phyloP scores from a whole-genome alignment of 2,113 vertebrate species.

The Lagopus muta region DNA sequence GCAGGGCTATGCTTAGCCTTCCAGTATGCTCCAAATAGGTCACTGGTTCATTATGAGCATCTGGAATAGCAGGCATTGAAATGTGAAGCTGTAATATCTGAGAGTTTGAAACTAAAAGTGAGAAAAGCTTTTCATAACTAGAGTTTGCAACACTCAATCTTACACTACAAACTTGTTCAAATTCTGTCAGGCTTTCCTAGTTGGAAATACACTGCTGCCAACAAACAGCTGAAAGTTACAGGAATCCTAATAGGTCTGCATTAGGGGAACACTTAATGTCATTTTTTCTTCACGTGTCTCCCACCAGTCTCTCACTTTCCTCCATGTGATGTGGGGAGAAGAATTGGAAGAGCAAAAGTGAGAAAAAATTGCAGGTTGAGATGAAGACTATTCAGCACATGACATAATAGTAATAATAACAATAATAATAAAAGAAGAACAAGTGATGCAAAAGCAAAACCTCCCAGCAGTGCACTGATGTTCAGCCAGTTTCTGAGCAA shows the following conservation, averaged over 20 bases:
- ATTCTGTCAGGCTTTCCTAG: background rate
- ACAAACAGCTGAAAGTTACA: background rate
- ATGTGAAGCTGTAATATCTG: background rate
- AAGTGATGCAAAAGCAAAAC: background rate
- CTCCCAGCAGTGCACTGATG: conserved; percentile 2
- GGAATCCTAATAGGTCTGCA: background rate
- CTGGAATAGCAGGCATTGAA: background rate
- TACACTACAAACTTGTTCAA: background rate
- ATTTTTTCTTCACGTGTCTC: background rate
- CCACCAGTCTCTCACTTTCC: accelerated
- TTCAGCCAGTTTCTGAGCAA: background rate
- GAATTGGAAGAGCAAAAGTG: background rate
- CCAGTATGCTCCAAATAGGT: background rate
- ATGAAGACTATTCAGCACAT: background rate
- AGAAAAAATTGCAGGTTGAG: background rate
- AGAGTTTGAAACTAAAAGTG: background rate
- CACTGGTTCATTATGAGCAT: background rate
- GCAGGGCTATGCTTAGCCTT: background rate
- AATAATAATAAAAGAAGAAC: no score
- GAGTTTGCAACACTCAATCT: background rate
- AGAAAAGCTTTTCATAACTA: background rate
- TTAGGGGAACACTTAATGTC: background rate
- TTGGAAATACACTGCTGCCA: background rate
- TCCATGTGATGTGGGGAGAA: accelerated
- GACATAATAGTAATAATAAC: no score